phyloP scores from a whole-genome alignment of 2,113 vertebrate genomes.

The Amazona guildingii region DNA sequence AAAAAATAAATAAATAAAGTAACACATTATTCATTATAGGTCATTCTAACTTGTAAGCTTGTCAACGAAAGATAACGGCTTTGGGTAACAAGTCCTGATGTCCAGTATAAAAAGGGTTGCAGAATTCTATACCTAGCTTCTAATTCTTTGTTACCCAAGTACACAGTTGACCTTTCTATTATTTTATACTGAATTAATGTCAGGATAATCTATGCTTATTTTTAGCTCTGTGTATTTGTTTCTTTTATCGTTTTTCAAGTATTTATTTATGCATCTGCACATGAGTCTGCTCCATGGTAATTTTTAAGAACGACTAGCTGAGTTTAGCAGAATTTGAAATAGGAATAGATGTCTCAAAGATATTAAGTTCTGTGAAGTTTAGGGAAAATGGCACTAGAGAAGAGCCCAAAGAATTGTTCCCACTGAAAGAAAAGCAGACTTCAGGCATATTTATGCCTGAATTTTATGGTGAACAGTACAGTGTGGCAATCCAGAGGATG shows the following conservation, averaged over 20 bases:
- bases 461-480: background rate
- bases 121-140: background rate
- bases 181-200: background rate
- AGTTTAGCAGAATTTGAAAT: background rate
- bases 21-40: background rate
- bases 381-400: background rate
- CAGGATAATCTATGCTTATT: background rate
- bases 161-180: background rate
- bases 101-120: background rate
- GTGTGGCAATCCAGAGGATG: background rate
- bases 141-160: background rate
- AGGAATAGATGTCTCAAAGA: background rate
- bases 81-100: background rate
- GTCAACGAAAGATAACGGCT: background rate
- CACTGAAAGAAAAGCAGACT: background rate
- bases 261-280: background rate
- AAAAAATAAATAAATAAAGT: background rate
- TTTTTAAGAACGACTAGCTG: background rate
- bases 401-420: background rate
- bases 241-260: background rate
- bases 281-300: background rate
- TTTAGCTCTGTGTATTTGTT: background rate
- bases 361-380: background rate
- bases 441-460: background rate
- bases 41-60: background rate